These are phyloP conservation scores for Platichthys stellatus DNA, from an alignment of 2,113 vertebrate species.

Conservation along the genomic window DNA sequence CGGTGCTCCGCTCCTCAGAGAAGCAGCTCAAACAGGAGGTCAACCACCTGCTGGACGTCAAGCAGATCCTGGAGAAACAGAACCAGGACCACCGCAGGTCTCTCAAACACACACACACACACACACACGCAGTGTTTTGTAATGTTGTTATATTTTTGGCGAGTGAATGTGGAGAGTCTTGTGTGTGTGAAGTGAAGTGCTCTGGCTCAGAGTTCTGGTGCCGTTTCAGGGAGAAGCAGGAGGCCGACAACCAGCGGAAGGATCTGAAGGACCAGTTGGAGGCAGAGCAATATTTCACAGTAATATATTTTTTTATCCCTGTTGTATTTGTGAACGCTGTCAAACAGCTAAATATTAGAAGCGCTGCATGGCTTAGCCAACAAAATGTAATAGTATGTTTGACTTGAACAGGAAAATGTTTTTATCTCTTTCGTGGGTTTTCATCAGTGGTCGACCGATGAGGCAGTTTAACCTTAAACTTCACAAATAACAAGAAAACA, in stretches of 20 bases:
- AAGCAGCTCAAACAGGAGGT: constrained; percentile 97
- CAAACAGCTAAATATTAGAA: constrained; percentile 13
- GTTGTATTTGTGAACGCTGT: constrained; percentile 4
- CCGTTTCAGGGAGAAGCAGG: constrained; percentile 89
- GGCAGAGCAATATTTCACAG: constrained; percentile 96
- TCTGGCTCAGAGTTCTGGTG: constrained; percentile 54
- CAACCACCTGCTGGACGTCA: constrained; percentile 93
- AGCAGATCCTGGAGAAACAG: constrained; percentile 92
- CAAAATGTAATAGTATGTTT: not conserved
- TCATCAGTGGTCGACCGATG: no score
- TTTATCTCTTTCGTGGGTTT: no score
- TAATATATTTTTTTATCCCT: constrained; percentile 62
- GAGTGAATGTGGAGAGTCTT: not conserved
- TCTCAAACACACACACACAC: not conserved
- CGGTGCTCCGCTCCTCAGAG: constrained; percentile 89
- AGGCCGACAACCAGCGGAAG: constrained; percentile 92
- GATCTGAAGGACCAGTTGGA: constrained; percentile 96
- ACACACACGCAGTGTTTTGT: not conserved
- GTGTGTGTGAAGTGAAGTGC: constrained; percentile 24
- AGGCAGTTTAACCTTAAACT: no score
- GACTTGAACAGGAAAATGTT: no score
- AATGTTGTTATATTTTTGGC: constrained; percentile 4
- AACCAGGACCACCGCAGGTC: constrained; percentile 93
- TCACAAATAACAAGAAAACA: no score
- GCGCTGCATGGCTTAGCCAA: not conserved